Evolutionary conservation across 2,888 invertebrate genomes (phyloP), one percentile per base, ranked within the genome.

Genomic region (Rhodophaea formosa): DNA sequence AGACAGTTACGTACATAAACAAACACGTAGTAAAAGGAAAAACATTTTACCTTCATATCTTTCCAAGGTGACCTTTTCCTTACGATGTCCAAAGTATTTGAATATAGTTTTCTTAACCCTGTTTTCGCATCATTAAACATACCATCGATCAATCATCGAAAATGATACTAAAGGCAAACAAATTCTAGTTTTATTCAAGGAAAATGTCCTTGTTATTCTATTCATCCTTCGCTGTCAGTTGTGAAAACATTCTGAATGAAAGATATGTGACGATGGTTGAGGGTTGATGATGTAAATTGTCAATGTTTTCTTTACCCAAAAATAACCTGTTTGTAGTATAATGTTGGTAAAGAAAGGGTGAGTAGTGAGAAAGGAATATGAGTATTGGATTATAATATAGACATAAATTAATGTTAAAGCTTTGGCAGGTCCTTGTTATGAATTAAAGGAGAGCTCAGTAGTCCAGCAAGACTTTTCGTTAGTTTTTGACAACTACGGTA

Each of bases 231-330:
- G 29, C 42, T 56, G 60, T 49, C 53, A 55, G 52, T 55, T 58
- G 59, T 56, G 56, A 60, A 60, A 62, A 61, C 59, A 59, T 23
- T 57, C 59, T 58, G 57, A 51, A 35, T 35, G 15, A 49, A 46
- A 32, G 29, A 55, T 46, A 51, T 45, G 32, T 32, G 35, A 7
- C 23, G 23, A 46, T 39, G 55, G 30, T 49, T 47, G 8, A 17
- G 45, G 30, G 32, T 49, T 49, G 51, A 51, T 35, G 15, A 12
- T 15, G 49, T 16, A 16, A 29, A 53, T 14, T 53, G 17, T 17
- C 23, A 53, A 16, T 53, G 16, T n/a, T 49, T n/a, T 49, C 8
- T 10, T 32, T 32, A 30, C 30, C 12, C 7, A 30, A 23, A 35
- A 35, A 10, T 8, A 8, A 12, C 3, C 8, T 23, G 15, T 15